phyloP scores from a whole-genome alignment of 2,797 vertebrate genomes.

The Pangasius krempfi region DNA sequence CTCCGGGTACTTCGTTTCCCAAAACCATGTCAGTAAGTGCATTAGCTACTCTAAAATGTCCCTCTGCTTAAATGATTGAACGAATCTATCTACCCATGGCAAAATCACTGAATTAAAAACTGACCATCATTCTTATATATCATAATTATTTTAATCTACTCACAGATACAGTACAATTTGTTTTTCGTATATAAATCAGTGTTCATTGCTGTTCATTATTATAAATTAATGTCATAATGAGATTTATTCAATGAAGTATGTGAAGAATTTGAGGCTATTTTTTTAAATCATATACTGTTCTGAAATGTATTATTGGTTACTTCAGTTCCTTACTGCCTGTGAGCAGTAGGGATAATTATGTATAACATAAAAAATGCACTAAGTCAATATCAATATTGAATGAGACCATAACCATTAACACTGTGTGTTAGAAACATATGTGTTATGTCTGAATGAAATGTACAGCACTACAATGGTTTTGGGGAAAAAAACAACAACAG shows the following conservation, averaged over 20 bases:
- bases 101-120: not conserved
- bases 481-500: not conserved
- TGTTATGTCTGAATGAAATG: not conserved
- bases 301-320: not conserved
- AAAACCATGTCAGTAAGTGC: not conserved
- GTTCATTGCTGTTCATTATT: not conserved
- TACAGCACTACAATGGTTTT: not conserved
- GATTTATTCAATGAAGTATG: not conserved
- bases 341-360: not conserved
- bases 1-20: not conserved
- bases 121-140: not conserved
- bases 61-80: not conserved
- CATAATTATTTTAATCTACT: not conserved
- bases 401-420: not conserved
- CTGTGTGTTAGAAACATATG: not conserved
- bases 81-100: not conserved
- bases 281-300: not conserved
- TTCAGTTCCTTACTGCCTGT: not conserved
- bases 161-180: not conserved
- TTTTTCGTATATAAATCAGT: not conserved
- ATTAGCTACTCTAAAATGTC: too few relatives aligned
- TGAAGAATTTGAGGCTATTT: not conserved
- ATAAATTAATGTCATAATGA: not conserved
- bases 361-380: not conserved
- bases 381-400: not conserved